A percentile compares a stretch with the other conserved stretches of the same genome.
phyloP scores from a whole-genome alignment of 2,888 invertebrate species.

The Girardia tigrina region DNA sequence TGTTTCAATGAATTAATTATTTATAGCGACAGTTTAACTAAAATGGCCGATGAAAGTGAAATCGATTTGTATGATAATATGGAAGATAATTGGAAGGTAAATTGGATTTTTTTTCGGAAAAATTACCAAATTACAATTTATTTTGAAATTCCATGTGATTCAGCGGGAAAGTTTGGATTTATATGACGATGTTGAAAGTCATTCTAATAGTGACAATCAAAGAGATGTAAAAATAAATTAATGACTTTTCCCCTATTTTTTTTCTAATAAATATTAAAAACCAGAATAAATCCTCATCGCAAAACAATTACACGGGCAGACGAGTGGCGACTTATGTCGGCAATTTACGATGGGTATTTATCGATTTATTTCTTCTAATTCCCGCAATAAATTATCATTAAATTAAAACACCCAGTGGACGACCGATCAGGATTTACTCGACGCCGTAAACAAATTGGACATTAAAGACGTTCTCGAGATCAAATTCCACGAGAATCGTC shows the following conservation, averaged over 20 bases:
- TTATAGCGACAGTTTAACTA: conserved; percentile 23
- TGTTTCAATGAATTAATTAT: conserved; percentile 23
- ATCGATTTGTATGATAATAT: conserved; percentile 11
- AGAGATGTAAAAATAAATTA: conserved; percentile 10
- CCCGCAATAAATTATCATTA: conserved; percentile 36
- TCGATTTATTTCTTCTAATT: conserved; percentile 10
- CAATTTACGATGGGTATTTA: conserved; percentile 85
- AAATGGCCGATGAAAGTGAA: conserved; percentile 23
- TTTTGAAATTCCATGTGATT: too few relatives aligned
- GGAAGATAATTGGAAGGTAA: conserved; percentile 23
- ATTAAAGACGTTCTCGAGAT: conserved; percentile 87
- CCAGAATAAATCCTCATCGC: neutral
- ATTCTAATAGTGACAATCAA: conserved; percentile 14
- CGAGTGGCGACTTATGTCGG: conserved; percentile 75
- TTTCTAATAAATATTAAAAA: neutral
- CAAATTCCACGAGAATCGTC: conserved; percentile 95
- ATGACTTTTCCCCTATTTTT: too few relatives aligned
- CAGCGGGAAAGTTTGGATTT: conserved; percentile 6
- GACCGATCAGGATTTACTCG: conserved; percentile 83
- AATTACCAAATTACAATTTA: too few relatives aligned
- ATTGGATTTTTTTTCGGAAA: neutral
- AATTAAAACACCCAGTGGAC: conserved; percentile 70
- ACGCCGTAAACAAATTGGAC: conserved; percentile 62
- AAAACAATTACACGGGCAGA: conserved; percentile 42
- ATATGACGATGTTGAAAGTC: conserved; percentile 6